Evolutionary conservation across 2,888 invertebrate species (phyloP).

Genomic region (Myopa testacea): DNA sequence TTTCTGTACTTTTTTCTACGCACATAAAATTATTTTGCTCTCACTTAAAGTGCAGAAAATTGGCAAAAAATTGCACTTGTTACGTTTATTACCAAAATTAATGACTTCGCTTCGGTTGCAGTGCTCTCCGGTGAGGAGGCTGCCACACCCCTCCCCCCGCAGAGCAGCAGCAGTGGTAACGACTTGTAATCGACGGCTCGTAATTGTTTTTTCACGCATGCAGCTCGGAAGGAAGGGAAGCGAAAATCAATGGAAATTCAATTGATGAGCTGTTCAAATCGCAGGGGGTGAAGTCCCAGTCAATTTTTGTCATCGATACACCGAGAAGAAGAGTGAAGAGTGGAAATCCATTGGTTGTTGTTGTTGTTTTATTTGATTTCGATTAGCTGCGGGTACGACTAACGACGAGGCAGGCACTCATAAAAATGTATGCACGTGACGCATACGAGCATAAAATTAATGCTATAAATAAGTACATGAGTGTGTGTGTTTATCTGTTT

Average conservation of each 20-base stretch:
- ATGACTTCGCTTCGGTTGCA: conserved; percentile 21
- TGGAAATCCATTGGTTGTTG: background rate
- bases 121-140: background rate
- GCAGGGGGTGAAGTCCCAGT: background rate
- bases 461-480: background rate
- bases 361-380: conserved; percentile 23
- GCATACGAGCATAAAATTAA: conserved; percentile 34
- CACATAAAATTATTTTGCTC: background rate
- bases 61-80: conserved; percentile 48
- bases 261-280: background rate
- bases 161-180: background rate
- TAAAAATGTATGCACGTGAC: conserved; percentile 21
- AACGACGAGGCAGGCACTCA: background rate
- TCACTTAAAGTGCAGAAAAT: conserved; percentile 17
- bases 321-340: background rate
- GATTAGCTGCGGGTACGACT: conserved; percentile 12
- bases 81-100: conserved; percentile 48
- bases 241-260: conserved; percentile 13
- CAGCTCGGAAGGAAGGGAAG: background rate
- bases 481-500: conserved; percentile 13
- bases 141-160: background rate
- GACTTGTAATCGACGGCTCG: background rate
- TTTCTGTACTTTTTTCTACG: background rate
- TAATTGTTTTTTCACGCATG: conserved; percentile 17
- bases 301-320: conserved; percentile 11